phyloP scores from a whole-genome alignment of 2,797 vertebrate genomes.

The Falco rusticolus region DNA sequence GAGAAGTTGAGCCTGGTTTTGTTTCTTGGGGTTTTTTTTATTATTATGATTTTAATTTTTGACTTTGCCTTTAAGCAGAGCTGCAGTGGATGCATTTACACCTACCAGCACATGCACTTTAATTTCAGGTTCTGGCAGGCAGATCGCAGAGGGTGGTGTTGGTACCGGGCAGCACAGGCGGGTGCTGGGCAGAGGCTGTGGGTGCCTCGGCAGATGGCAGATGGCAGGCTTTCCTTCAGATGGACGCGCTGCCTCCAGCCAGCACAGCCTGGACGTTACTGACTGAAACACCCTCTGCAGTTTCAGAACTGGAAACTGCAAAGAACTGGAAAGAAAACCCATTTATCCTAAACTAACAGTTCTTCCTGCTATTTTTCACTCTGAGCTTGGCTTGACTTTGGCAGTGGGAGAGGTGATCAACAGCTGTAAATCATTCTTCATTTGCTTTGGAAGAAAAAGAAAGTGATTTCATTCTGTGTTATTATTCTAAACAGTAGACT shows the following conservation, averaged over 20 bases:
- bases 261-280: neutral
- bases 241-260: neutral
- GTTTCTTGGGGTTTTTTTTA: neutral
- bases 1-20: neutral
- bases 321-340: neutral
- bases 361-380: neutral
- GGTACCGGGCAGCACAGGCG: too few relatives aligned
- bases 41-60: too few relatives aligned
- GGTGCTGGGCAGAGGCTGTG: neutral
- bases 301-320: neutral
- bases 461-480: neutral
- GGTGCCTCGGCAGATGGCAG: slow-evolving; percentile 6
- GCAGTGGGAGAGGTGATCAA: neutral
- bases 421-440: neutral
- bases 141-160: neutral
- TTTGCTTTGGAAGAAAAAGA: neutral
- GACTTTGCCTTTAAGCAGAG: neutral
- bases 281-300: neutral
- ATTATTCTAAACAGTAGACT: neutral
- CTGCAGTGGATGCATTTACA: neutral
- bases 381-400: neutral
- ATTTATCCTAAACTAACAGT: neutral
- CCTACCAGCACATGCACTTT: neutral
- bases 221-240: slow-evolving; percentile 3
- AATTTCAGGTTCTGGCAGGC: neutral